These are phyloP conservation scores for Drosophila heteroneura DNA, from an alignment of 2,888 invertebrate genomes.

Conservation along the genomic window DNA sequence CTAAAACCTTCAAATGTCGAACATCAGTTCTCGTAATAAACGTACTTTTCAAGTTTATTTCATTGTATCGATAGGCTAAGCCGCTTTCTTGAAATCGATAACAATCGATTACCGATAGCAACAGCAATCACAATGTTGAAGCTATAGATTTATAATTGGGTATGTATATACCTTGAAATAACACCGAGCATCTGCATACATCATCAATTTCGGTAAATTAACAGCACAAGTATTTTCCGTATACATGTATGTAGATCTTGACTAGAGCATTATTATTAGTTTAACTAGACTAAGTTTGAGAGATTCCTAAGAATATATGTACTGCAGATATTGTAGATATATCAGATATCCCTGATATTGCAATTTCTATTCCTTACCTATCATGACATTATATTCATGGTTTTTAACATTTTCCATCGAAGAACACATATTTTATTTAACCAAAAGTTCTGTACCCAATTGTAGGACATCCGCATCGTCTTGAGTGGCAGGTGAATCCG, in stretches of 20 bases:
- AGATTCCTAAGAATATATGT: neutral
- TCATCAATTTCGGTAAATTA: neutral
- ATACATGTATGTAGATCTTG: too few species aligned
- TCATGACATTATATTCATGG: neutral
- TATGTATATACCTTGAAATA: neutral
- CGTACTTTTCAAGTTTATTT: neutral
- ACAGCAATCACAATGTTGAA: neutral
- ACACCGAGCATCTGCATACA: neutral
- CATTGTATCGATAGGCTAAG: neutral
- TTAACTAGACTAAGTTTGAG: neutral
- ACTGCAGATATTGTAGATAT: neutral
- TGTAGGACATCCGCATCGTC: slow-evolving; percentile 4
- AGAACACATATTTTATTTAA: neutral
- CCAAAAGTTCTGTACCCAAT: neutral
- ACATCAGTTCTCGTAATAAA: neutral
- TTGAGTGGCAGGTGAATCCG: slow-evolving; percentile 48
- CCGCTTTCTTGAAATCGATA: neutral
- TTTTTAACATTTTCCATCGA: neutral
- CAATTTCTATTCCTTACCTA: neutral
- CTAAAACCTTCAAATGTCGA: neutral
- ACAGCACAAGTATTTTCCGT: too few species aligned
- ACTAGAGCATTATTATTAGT: neutral
- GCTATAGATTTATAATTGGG: neutral
- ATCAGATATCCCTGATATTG: too few species aligned
- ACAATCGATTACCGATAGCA: neutral